Base-by-base conservation (phyloP, 1,140 invertebrate genomes). In the Eumaeus atala region DNA sequence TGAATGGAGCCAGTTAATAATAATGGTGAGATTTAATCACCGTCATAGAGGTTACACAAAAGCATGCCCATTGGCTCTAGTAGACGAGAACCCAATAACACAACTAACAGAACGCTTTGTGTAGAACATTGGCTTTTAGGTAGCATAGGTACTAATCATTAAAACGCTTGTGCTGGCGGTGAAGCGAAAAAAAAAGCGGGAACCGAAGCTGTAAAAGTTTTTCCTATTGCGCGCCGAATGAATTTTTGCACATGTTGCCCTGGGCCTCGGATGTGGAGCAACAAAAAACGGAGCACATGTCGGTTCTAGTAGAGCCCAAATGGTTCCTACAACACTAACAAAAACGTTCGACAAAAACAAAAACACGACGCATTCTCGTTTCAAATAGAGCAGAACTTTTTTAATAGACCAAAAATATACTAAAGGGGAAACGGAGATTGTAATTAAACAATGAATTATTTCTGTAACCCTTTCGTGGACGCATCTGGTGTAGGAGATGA, bases 1-100 rank as follows among this genome's bases (percentile, higher is more conserved):
- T 80, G 76, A 86, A 86, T 86, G 80, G 80, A 86, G 83, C 80
- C 83, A 84, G 79, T 84, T 82, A 83, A 83, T 86, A 86, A 86
- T 86, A 86, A 86, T 86, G 83, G 80, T 84, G 83, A 86, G 83
- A 86, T 86, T 78, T 84, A 84, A 86, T 86, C 83, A 86, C 83
- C 77, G 69, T 70, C 74, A 75, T 83, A 81, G 74, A 84, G 71
- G 76, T 84, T 86, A 81, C 83, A 77, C 73, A 86, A 86, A 72
- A 80, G 82, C 80, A 85, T 85, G 82, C 63, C 67, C 61, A 62
- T n/a, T 74, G 68, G 71, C 70, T 73, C 72, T 52, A 74, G 77
- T 83, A 81, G 77, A 74, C 66, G 67, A 68, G 56, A 72, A 70
- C 54, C 61, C 59, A 72, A 74, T 82, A 83, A 81, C 77, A 77